Base-by-base conservation (phyloP, 2,113 vertebrate genomes). In the Benitochromis conjunctus region DNA sequence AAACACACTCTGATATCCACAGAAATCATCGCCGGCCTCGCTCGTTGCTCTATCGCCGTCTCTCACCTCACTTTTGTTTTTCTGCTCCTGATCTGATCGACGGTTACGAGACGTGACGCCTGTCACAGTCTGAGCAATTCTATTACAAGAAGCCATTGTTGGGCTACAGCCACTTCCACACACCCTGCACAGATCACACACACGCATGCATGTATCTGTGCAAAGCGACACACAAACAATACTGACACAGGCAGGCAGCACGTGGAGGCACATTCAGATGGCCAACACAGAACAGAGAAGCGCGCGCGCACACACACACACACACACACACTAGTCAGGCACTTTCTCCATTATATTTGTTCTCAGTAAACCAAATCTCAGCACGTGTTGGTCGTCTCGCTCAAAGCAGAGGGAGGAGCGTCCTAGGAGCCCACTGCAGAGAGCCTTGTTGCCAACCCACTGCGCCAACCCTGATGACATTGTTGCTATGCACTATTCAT, bases 401-500 rank as follows among this genome's bases (percentile, higher is more conserved):
- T 78, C 54, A 74, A 60, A 57, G 90, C 85, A 91, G 79, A 56
- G 64, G 84, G 85, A 89, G 93, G 88, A 86, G 90, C 76, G 74
- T 86, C 90, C 86, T 54, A 9, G 83, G 91, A 87, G 82, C 83
- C 85, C 87, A 90, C 93, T 95, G 94, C 94, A 94, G 94, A 91
- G 78, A 86, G 83, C 81, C 87, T 89, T 77, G 86, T 71, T 94
- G 94, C 94, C 94, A 95, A 90, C 90, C 86, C 91, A 93, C 94
- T 94, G 94, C 92, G 64, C 92, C 91, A 95, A 51, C 87, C 86
- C 88, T 48, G 88, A 90, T 89, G 88, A 94, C 91, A 94, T 91
- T 84, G 86, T 94, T 92, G 90, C 90, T 92, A 92, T 92, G 90
- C 94, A 88, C 90, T 93, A 88, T 82, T 91, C 91, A 92, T 85